phyloP scores from a whole-genome alignment of 2,888 invertebrate species.

The Myopa tessellatipennis region DNA sequence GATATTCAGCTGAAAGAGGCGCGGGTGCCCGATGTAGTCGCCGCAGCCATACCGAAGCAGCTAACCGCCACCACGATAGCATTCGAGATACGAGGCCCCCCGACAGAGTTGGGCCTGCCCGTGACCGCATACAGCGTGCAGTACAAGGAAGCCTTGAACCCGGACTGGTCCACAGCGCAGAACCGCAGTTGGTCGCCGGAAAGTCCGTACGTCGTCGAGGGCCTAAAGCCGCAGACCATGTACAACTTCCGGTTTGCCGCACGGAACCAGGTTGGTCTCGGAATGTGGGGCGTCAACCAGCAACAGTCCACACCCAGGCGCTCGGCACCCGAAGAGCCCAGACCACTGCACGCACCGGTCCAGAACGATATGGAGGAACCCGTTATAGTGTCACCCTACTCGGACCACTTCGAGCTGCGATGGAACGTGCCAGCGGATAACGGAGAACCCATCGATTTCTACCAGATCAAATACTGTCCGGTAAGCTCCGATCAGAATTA shows the following conservation, averaged over 20 bases:
- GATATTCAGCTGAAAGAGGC: conserved; percentile 81
- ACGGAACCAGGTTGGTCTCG: conserved; percentile 83
- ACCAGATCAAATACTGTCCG: conserved; percentile 83
- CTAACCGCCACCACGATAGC: conserved; percentile 87
- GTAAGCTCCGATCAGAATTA: conserved; percentile 70
- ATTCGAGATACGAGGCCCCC: conserved; percentile 82
- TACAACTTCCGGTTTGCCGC: conserved; percentile 89
- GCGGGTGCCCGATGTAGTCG: conserved; percentile 75
- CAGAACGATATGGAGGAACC: conserved; percentile 69
- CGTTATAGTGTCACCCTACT: conserved; percentile 74
- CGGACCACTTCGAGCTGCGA: conserved; percentile 82
- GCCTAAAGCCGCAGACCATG: conserved; percentile 78
- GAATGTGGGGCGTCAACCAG: conserved; percentile 77
- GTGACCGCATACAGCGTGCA: conserved; percentile 79
- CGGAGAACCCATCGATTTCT: conserved; percentile 87
- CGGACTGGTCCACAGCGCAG: conserved; percentile 76
- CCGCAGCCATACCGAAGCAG: conserved; percentile 75
- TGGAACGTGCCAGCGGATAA: conserved; percentile 91
- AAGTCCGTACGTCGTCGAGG: conserved; percentile 84
- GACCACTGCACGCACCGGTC: conserved; percentile 70
- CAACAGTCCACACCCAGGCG: conserved; percentile 80
- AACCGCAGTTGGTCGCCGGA: conserved; percentile 85
- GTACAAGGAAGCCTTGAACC: conserved; percentile 76
- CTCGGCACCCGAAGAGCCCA: conserved; percentile 81
- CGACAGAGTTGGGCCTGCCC: conserved; percentile 80